Conservation (phyloP, 2,113 vertebrate genomes). For the Ptilonorhynchus violaceus region DNA sequence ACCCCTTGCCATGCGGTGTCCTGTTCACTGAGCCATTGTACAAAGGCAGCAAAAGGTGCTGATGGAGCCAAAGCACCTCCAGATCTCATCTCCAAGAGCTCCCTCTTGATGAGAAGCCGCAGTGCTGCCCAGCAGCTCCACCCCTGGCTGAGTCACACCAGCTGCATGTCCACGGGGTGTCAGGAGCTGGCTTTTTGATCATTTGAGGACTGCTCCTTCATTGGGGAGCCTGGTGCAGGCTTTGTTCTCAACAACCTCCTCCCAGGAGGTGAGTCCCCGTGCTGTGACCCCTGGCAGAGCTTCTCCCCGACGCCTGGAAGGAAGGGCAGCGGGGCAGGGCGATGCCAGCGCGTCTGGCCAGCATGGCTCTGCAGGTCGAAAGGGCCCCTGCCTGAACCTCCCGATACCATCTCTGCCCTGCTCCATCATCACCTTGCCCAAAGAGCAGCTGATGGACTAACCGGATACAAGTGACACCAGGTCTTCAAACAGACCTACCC, state of each 20-base stretch:
- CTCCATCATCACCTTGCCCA: background rate
- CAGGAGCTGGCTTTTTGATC: background rate
- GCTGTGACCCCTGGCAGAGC: background rate
- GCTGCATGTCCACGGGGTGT: accelerated
- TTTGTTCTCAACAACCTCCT: background rate
- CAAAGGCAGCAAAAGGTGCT: background rate
- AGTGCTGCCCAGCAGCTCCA: background rate
- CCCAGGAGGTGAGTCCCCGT: background rate
- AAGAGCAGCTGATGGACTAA: background rate
- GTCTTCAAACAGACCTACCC: background rate
- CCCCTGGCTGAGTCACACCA: background rate
- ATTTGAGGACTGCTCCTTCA: background rate
- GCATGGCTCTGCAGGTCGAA: accelerated
- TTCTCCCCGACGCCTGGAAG: background rate
- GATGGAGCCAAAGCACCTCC: background rate
- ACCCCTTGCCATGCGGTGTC: background rate
- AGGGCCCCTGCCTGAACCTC: background rate
- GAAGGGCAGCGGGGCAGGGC: background rate
- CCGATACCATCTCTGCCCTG: background rate
- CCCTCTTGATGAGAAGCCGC: background rate
- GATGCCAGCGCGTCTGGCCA: background rate
- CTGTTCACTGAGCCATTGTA: background rate
- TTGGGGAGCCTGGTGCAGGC: background rate
- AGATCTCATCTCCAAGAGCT: background rate
- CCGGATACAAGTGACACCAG: background rate